Conservation (phyloP, 1,140 invertebrate species). For the Scaptomyza montana region DNA sequence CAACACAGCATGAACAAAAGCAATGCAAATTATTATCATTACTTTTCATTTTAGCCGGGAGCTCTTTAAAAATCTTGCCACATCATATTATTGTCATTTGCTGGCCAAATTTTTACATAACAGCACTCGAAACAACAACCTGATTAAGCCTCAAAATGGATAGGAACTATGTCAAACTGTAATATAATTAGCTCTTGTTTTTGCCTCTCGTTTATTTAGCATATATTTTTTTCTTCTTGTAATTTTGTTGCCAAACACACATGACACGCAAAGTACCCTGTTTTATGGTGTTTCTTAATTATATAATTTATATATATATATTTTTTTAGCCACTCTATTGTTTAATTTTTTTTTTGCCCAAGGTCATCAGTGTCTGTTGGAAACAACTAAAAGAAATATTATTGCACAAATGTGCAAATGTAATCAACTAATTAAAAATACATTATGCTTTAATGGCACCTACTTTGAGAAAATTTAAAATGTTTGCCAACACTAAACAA, state of each 20-base stretch:
- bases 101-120: slow-evolving; percentile 60
- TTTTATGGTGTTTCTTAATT: slow-evolving; percentile 41
- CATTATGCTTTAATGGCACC: slow-evolving; percentile 18
- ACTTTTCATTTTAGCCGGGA: slow-evolving; percentile 23
- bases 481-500: slow-evolving; percentile 5
- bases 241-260: slow-evolving; percentile 53
- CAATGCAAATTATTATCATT: slow-evolving; percentile 25
- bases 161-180: slow-evolving; percentile 68
- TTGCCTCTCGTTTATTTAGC: background rate
- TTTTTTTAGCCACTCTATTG: slow-evolving; percentile 4
- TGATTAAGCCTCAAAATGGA: slow-evolving; percentile 47
- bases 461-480: background rate
- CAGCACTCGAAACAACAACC: slow-evolving; percentile 32
- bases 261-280: slow-evolving; percentile 66
- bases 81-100: slow-evolving; percentile 43
- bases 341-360: slow-evolving; percentile 9
- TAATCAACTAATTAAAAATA: slow-evolving; percentile 23
- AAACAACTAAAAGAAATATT: background rate
- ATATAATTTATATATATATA: slow-evolving; percentile 7
- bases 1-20: slow-evolving; percentile 28
- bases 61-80: slow-evolving; percentile 29
- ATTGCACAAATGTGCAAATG: slow-evolving; percentile 15
- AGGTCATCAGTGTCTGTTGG: slow-evolving; percentile 26
- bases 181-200: slow-evolving; percentile 45
- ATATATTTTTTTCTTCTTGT: background rate